phyloP scores from a whole-genome alignment of 2,113 vertebrate genomes.

The Columbina picui region DNA sequence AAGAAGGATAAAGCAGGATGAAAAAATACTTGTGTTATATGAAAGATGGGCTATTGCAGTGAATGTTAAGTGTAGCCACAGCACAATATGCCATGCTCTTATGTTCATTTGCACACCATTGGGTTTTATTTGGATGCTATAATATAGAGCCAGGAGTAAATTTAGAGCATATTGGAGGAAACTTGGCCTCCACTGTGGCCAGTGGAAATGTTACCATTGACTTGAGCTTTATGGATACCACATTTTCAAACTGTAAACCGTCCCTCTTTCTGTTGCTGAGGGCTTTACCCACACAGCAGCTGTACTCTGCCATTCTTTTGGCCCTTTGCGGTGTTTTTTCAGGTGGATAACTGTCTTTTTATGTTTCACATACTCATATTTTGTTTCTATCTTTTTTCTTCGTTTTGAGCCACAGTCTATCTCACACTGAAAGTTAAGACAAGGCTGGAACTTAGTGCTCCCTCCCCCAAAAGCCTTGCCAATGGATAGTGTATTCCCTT shows the following conservation, averaged over 20 bases:
- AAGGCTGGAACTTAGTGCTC: neutral
- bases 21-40: neutral
- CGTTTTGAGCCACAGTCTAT: neutral
- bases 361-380: neutral
- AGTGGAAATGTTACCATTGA: neutral
- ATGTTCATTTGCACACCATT: neutral
- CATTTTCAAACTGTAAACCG: neutral
- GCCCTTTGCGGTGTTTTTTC: neutral
- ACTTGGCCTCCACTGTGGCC: neutral
- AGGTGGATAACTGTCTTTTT: neutral
- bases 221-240: neutral
- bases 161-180: neutral
- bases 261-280: neutral
- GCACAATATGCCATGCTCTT: neutral
- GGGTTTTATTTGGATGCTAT: neutral
- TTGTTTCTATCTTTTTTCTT: neutral
- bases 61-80: neutral
- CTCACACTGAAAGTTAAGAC: neutral
- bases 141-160: neutral
- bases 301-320: neutral
- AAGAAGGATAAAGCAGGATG: neutral
- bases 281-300: neutral
- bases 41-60: neutral
- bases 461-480: neutral
- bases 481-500: neutral